Base-by-base conservation (phyloP, 1,140 invertebrate species). In the Ceratina calcarata region DNA sequence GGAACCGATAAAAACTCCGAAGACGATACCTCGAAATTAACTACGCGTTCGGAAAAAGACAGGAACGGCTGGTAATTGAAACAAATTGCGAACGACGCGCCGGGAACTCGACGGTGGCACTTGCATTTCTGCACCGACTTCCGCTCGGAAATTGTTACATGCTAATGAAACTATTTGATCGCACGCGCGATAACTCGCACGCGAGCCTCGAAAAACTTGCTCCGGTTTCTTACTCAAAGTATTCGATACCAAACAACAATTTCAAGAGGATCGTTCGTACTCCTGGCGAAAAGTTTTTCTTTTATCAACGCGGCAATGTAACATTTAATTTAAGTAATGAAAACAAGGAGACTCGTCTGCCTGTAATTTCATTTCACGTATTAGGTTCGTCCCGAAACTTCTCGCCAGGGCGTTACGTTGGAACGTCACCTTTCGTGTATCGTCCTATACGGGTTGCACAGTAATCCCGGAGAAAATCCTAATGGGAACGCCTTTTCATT, bases 151-250 rank as follows among this genome's bases (percentile, higher is more conserved):
- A 78, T 62, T 24, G 75, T 78, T 71, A 55, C 58, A 53, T 20
- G 75, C 24, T 24, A 70, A 77, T 61, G 75, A 77, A 77, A 78
- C 45, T 78, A 71, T 71, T 62, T 62, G 75, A 78, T 71, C 15
- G 58, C 20, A 45, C 67, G 67, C 66, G 27, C 57, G 75, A 77
- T 77, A 76, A 45, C 6, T 71, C 15, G 49, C 20, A 45, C 67
- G 67, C 66, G 27, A 78, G 7, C 27, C 61, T 10, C 16, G 72
- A 37, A 65, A 58, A 70, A 37, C 24, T 64, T 62, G 15, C 24
- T 16, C 18, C 8, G 15, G 27, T 16, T 37, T n/a, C 12, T 65
- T 55, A n/a, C 3, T 15, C 45, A 45, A 4, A 32, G 4, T 32
- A 32, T 4, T 32, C 27, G 27, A 45, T 10, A 45, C 3, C 6